Base-by-base conservation (phyloP, 2,113 vertebrate species). In the Neotoma lepida region DNA sequence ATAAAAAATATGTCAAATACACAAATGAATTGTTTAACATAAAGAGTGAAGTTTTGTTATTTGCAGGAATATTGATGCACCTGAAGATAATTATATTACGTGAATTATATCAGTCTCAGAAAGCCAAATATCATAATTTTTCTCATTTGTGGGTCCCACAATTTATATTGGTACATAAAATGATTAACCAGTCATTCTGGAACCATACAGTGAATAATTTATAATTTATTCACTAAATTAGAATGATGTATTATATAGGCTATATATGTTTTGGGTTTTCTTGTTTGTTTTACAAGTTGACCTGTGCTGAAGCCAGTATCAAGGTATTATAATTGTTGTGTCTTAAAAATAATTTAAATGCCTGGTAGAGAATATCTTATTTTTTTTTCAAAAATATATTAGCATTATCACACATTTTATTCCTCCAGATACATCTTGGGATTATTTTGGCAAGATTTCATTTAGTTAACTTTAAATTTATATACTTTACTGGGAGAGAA, bases 311-410 rank as follows among this genome's bases (percentile, higher is more conserved):
- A 86, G 22, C 18, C 33, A 89, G 5, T 82, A 77, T 12, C 30
- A 96, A 82, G 71, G 30, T 76, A 35, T 58, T 87, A 5, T 66
- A 89, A 87, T 82, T 86, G 41, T 71, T 51, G 26, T 41, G 6
- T 26, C 18, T 68, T 93, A 82, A 73, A 80, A 88, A 90, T 86
- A 86, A 30, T 90, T 89, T 76, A 95, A 92, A 90, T 80, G 2
- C 4, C 12, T 63, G 4, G 0, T 30, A 39, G 7, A 15, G 4
- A 86, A 84, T 74, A 35, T 78, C 9, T 78, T 64, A 89, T 78
- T 64, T 90, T 81, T 39, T 71, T 91, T 73, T 63, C 33, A 33
- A 95, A 63, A 90, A 92, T 88, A 64, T 49, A 33, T 86, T 88
- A 9, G 0, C 6, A 74, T 80, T 94, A 46, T 76, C 41, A 76